Base-by-base conservation (phyloP, 2,888 invertebrate genomes). In the Mimumesa dahlbomi region DNA sequence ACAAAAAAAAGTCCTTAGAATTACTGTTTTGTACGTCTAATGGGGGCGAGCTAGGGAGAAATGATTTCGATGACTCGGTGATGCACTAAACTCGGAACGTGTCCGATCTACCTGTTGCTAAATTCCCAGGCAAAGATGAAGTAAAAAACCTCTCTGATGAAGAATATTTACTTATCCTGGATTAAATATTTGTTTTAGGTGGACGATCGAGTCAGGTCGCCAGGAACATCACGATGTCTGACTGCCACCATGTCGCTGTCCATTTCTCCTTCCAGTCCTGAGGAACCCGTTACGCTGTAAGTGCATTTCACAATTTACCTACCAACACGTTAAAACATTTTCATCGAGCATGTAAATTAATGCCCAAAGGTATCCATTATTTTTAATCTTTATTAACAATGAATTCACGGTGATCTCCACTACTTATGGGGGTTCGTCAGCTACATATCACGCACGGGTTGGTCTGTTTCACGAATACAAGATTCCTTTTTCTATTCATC, bases 231-330 rank as follows among this genome's bases (percentile, higher is more conserved):
- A 84, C 83, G 88, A 84, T 88, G 88, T 71, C 81, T 84, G 62
- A 87, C 82, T 22, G 75, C 82, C 46, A 66, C 73, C n/a, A 72
- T 79, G 72, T 73, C 81, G 13, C 68, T 87, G 48, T 82, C 87
- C 66, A 77, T 82, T 58, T 85, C 87, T 58, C 89, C 89, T 45
- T 85, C 85, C 42, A 87, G 87, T 79, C 87, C 88, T 65, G 89
- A 89, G 73, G 89, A 89, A 76, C 89, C 89, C 61, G 85, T 88
- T 72, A 89, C 89, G 77, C 84, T 89, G 89, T 89, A 79, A 89
- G 89, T 88, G 83, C 31, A 36, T 34, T 16, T 16, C 16, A 4
- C 5, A 40, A 40, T 34, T 9, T n/a, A n/a, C n/a, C n/a, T n/a
- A 34, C 34, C 9, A 1, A 34, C 11, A 34, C 9, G 9, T n/a